Evolutionary conservation across 2,797 vertebrate genomes (phyloP), one percentile per base, ranked within the genome.

Genomic region (Melanotaenia boesemani): DNA sequence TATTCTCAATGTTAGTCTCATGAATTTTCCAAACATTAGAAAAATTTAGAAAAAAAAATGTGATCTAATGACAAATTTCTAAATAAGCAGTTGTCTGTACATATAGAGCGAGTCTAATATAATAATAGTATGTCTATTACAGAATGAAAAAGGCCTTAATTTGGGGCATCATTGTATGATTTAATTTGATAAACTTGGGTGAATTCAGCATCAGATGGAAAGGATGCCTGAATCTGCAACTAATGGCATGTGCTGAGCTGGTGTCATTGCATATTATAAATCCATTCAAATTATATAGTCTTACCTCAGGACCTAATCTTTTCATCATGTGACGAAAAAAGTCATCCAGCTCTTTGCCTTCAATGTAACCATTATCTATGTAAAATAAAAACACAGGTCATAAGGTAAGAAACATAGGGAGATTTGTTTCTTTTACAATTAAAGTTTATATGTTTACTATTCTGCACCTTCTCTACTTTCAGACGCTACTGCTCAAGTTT

Each of bases 351-450:
- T 98, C 97, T 83, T 97, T 97, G 9, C 95, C 96, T 76, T 97
- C 96, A 86, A 99, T 97, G 92, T 97, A 98, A 72, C 98, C 98
- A 67, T 97, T 98, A 86, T 97, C 98, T 99, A 92, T 82, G 82
- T 15, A 83, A 65, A 82, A 70, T 1, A 4, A 24, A 70, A 63
- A 57, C 5, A 52, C 5, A 67, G 34, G 12, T 13, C 26, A 32
- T 0, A 1, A 22, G 0, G 4, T 54, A 73, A 2, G 12, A 58
- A 26, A 70, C 34, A 3, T 0, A 61, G 1, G 34, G n/a, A 46
- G 62, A 2, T 0, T 63, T 24, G 2, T 54, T 55, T 7, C 12
- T 56, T 26, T 28, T 16, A 15, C 2, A 56, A 28, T 56, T 26
- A 56, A 28, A 15, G 12, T 6, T 26, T 16, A 16, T 2, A 16